A percentile compares a stretch with the other conserved stretches of the same genome.
These are phyloP conservation scores for Harpagifer antarcticus DNA, from an alignment of 2,797 vertebrate genomes.

Conservation along the genomic window DNA sequence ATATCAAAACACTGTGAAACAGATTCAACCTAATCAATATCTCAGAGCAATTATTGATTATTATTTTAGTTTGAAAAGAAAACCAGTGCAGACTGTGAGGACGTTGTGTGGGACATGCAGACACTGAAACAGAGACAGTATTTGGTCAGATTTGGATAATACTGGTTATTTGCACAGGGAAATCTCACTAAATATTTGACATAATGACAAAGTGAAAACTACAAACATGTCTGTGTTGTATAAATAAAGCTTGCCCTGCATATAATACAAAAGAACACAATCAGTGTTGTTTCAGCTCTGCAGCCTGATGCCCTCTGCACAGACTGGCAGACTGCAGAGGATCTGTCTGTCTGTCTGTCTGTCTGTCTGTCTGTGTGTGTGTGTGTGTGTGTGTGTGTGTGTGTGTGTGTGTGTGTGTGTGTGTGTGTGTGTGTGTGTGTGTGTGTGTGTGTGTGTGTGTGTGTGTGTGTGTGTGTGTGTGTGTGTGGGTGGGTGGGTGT, in stretches of 20 bases:
- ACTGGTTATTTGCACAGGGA: not conserved
- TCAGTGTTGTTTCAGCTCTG: constrained; percentile 69
- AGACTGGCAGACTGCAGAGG: constrained; percentile 35
- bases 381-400: constrained; percentile 21
- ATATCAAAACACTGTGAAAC: constrained; percentile 23
- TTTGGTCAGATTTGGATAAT: not conserved
- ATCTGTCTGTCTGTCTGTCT: constrained; percentile 12
- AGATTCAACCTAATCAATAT: constrained; percentile 9
- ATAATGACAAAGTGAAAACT: not conserved
- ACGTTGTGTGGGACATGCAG: constrained; percentile 6
- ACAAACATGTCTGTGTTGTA: not conserved
- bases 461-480: too few species aligned
- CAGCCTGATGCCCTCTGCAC: constrained; percentile 47
- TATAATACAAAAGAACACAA: constrained; percentile 18
- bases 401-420: constrained; percentile 12
- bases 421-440: not conserved
- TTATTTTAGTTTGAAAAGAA: constrained; percentile 21
- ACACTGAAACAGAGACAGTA: not conserved
- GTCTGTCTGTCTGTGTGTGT: constrained; percentile 21
- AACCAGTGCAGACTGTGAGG: constrained; percentile 12
- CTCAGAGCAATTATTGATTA: not conserved
- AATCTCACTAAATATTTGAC: not conserved
- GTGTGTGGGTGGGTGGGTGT: not conserved
- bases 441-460: not conserved
- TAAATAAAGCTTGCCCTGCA: not conserved